phyloP scores from a whole-genome alignment of 1,140 invertebrate species.

The Helicoverpa zea region DNA sequence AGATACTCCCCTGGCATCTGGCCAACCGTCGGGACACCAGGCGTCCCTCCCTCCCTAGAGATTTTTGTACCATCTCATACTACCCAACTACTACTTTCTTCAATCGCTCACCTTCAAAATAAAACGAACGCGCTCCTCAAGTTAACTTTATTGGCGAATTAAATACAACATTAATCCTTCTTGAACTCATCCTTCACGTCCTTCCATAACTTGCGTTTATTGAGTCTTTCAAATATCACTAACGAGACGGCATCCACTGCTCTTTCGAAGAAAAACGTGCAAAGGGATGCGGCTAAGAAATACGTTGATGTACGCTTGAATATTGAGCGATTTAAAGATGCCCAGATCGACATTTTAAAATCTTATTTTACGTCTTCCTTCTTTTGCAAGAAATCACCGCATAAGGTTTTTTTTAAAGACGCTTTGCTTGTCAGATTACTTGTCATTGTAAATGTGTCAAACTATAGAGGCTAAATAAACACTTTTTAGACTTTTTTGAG shows the following conservation, averaged over 20 bases:
- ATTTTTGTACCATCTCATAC: too few species aligned
- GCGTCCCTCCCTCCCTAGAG: too few species aligned
- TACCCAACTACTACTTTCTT: too few species aligned
- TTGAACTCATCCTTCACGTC: background rate
- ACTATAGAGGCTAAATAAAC: too few species aligned
- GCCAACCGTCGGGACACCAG: too few species aligned
- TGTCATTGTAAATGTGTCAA: too few species aligned
- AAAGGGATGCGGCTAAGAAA: background rate
- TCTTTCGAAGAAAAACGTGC: conserved; percentile 18
- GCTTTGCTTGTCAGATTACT: too few species aligned
- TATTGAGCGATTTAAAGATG: background rate
- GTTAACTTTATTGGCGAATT: too few species aligned
- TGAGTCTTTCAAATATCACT: background rate
- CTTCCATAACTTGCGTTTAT: conserved; percentile 9
- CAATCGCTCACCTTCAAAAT: too few species aligned
- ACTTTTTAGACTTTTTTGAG: too few species aligned
- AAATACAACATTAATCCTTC: background rate
- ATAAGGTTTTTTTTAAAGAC: background rate
- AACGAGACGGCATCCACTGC: background rate
- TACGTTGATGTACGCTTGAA: conserved; percentile 18
- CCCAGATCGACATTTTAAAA: conserved; percentile 11
- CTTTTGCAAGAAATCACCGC: background rate
- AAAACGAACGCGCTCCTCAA: too few species aligned
- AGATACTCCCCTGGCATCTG: too few species aligned
- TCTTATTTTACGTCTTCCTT: background rate